A percentile compares a stretch with the other conserved stretches of the same genome.
Evolutionary conservation across 2,113 vertebrate genomes (phyloP).

Genomic region (Rhodinocichla rosea): DNA sequence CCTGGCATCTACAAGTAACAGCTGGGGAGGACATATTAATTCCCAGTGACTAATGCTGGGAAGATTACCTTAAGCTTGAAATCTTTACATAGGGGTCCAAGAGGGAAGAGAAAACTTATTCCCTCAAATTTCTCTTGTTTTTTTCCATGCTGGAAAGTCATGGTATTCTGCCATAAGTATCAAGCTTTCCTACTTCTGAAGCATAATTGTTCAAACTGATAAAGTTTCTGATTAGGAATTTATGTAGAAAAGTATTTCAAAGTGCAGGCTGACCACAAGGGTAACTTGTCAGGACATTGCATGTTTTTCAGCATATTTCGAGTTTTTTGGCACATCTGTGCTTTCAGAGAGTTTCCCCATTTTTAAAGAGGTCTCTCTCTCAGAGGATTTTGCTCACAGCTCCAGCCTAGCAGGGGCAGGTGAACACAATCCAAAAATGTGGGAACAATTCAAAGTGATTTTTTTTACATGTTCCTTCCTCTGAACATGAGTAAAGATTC

Average conservation of each 20-base stretch:
- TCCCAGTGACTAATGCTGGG: conserved; percentile 55
- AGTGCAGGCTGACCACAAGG: not conserved
- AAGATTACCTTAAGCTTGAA: conserved; percentile 38
- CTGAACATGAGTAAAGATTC: not conserved
- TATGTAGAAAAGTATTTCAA: not conserved
- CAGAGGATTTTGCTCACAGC: not conserved
- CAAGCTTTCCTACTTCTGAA: not conserved
- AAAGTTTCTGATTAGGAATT: not conserved
- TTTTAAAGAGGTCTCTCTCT: not conserved
- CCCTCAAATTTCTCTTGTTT: not conserved
- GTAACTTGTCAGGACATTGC: not conserved
- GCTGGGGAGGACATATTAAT: conserved; percentile 28
- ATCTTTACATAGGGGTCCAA: not conserved
- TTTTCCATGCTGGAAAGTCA: not conserved
- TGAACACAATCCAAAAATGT: not conserved
- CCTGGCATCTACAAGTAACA: conserved; percentile 27
- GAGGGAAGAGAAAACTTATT: not conserved
- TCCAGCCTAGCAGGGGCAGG: not conserved
- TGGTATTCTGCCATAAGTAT: not conserved
- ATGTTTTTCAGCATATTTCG: not conserved
- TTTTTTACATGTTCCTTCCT: not conserved
- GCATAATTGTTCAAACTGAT: not conserved
- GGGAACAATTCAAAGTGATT: not conserved
- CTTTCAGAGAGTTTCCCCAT: not conserved
- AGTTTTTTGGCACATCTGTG: not conserved